Evolutionary conservation across 2,888 invertebrate genomes (phyloP), one percentile per base, ranked within the genome.

Genomic region (Ophion slaviceki): DNA sequence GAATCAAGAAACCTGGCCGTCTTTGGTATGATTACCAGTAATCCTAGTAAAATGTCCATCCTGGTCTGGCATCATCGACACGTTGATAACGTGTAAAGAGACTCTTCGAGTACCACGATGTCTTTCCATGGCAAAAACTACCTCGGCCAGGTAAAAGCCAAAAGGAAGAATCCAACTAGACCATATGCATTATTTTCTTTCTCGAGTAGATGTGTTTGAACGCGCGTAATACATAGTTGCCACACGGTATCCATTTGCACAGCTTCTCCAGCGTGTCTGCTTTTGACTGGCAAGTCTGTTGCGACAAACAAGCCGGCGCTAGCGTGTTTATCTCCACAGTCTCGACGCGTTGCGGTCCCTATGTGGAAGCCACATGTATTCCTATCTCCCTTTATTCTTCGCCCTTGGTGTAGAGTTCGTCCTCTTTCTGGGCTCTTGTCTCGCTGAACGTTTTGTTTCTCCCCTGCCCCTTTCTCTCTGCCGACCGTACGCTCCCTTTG

Each of bases 341-440:
- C 80, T 66, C 64, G 57, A 28, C 66, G 61, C 76, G 59, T 61
- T 71, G 59, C n/a, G 47, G 71, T 80, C 57, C 61, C 75, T 47
- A 20, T 74, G 57, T 71, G 64, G 66, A 66, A 85, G 64, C 85
- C 85, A 47, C 75, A 32, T 32, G 47, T 77, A 77, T 77, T 61
- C 40, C 66, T 47, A 57, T 71, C 72, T 78, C 59, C 66, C 66
- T 83, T 64, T 80, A 64, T 64, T 57, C 64, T 45, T 47, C 57
- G 62, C 67, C 59, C 53, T 8, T 24, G 67, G 40, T 74, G 66
- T 80, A 32, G 66, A 59, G 59, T 74, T 74, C 67, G 66, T 70
- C 80, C 70, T 72, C 76, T 66, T 66, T 61, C 72, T 62, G 20
- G 67, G 72, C 72, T 77, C 80, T 77, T 74, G 82, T 83, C 82